Evolutionary conservation across 2,888 invertebrate genomes (phyloP), one percentile per base, ranked within the genome.

Genomic region (Miltochrista miniata): DNA sequence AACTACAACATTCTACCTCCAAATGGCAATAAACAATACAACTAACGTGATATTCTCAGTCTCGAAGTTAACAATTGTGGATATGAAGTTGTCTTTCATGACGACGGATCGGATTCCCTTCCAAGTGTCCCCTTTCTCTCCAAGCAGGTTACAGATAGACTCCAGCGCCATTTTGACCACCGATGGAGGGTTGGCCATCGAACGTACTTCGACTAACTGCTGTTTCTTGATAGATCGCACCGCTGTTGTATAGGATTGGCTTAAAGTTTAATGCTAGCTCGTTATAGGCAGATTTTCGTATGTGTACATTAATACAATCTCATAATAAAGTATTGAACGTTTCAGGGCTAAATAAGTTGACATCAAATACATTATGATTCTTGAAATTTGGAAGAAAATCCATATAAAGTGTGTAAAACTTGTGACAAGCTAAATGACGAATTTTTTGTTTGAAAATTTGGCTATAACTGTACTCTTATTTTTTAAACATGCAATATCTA

Each of bases 191-290:
- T 98, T 98, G 59, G 96, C 96, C 96, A 98, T 97, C 29, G 98
- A 97, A 59, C 97, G 94, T 66, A 98, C 96, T 87, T 98, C 98
- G 56, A 98, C 98, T 78, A 98, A 93, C 86, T 98, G 97, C 86
- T 98, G 97, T 89, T 98, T 98, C 94, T 97, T 98, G 93, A 98
- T 98, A 67, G 97, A 96, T 87, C 97, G 96, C 81, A 98, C 98
- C 81, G 98, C 98, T 95, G 89, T 83, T 70, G 70, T 68, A 74
- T 74, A 59, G 59, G 59, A 70, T 70, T 61, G 59, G 53, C 79
- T 79, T 70, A 56, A 54, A 51, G 64, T 79, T 82, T 82, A 78
- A 75, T 72, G 68, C 79, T 82, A 82, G 56, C 54, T 63, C 46
- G 45, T 53, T 53, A 44, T 48, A 44, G 51, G 54, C 52, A 49